Evolutionary conservation across 2,888 invertebrate species (phyloP).

Genomic region (Drosophila kuntzei): DNA sequence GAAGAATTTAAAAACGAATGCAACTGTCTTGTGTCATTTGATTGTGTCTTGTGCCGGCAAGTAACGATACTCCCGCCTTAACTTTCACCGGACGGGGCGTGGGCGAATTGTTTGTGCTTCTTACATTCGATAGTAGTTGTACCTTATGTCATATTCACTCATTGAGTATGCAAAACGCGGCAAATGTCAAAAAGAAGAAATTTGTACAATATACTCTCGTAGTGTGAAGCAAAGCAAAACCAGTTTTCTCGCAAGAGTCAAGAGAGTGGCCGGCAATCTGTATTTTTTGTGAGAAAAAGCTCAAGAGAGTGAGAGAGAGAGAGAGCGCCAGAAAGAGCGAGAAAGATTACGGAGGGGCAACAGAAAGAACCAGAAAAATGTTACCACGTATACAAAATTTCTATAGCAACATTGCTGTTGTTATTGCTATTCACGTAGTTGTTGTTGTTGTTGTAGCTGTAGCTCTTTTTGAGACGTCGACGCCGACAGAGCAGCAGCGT

Average conservation of each 20-base stretch:
- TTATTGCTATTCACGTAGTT: conserved; percentile 10
- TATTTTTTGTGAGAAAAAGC: background rate
- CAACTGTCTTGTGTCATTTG: conserved; percentile 54
- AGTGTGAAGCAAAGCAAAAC: conserved; percentile 51
- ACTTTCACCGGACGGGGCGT: conserved; percentile 64
- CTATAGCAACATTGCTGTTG: conserved; percentile 27
- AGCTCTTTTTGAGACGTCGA: conserved; percentile 4
- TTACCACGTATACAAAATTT: conserved; percentile 76
- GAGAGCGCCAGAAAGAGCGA: conserved; percentile 4
- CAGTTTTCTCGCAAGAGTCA: conserved; percentile 44
- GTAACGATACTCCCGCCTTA: conserved; percentile 2
- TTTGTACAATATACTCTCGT: conserved; percentile 11
- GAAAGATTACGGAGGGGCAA: conserved; percentile 2
- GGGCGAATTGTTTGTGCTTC: conserved; percentile 16
- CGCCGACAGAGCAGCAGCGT: conserved; percentile 43
- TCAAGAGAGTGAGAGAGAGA: conserved; percentile 1
- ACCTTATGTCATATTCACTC: background rate
- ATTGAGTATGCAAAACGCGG: conserved; percentile 34
- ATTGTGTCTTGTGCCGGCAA: conserved; percentile 35
- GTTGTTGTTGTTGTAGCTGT: background rate
- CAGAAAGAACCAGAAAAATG: conserved; percentile 67
- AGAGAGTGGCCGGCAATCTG: conserved; percentile 32
- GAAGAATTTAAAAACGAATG: conserved; percentile 24
- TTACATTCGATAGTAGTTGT: background rate
- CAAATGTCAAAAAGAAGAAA: conserved; percentile 17